Evolutionary conservation across 2,888 invertebrate species (phyloP).

Genomic region (Chrysolina oricalcia): DNA sequence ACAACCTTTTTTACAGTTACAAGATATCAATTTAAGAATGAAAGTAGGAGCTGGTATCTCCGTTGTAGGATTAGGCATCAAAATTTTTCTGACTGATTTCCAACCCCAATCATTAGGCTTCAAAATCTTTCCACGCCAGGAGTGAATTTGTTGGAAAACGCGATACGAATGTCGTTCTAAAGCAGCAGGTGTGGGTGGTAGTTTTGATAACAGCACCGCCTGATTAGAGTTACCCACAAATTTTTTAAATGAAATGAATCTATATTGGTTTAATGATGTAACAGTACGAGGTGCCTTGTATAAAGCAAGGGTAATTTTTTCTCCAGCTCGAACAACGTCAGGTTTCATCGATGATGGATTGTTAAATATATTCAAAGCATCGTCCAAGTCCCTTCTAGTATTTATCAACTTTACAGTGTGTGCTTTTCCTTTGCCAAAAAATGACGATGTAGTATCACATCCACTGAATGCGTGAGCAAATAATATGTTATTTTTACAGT

Average conservation of each 20-base stretch:
- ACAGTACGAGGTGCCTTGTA: conserved; percentile 10
- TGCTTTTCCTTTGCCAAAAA: conserved; percentile 28
- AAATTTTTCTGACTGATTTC: not conserved
- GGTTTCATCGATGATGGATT: conserved; percentile 16
- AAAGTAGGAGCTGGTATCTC: conserved; percentile 1
- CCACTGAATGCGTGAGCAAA: conserved; percentile 28
- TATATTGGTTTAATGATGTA: conserved; percentile 10
- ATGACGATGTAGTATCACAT: conserved; percentile 20
- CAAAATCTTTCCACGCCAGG: not conserved
- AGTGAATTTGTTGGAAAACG: not conserved
- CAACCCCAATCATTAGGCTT: not conserved
- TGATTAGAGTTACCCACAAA: conserved; percentile 16
- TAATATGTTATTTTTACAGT: conserved; percentile 23
- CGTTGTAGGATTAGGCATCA: not conserved
- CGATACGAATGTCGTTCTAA: not conserved
- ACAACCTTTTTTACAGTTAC: not conserved
- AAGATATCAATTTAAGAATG: not conserved
- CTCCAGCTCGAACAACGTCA: conserved; percentile 4
- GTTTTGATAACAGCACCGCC: conserved; percentile 21
- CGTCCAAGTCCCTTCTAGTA: conserved; percentile 29
- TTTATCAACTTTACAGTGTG: conserved; percentile 21
- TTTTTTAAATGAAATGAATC: conserved; percentile 9
- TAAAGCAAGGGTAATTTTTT: conserved; percentile 8
- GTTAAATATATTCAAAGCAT: conserved; percentile 17
- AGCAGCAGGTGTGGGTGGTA: not conserved